phyloP scores from a whole-genome alignment of 2,797 vertebrate species.

The Percopsis omiscomaycus region DNA sequence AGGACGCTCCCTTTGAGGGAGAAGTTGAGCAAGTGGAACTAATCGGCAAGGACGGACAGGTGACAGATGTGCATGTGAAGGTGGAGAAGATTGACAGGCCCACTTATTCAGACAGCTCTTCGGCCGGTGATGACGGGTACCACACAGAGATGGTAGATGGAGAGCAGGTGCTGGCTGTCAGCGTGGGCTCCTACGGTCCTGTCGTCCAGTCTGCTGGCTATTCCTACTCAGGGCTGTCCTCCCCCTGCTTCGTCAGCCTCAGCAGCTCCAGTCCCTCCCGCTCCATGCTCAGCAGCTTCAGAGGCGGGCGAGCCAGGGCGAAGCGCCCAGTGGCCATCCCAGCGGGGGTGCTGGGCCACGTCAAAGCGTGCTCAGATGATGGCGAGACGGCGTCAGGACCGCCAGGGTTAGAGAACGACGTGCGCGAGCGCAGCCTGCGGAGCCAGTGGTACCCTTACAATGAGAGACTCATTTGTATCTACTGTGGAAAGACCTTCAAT shows the following conservation, averaged over 20 bases:
- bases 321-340: constrained; percentile 81
- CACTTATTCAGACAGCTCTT: constrained; percentile 95
- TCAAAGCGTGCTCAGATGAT: constrained; percentile 75
- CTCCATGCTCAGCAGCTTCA: constrained; percentile 91
- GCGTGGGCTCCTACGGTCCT: constrained; percentile 91
- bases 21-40: constrained; percentile 91
- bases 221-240: constrained; percentile 85
- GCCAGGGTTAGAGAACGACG: constrained; percentile 83
- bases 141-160: constrained; percentile 97
- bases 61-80: constrained; percentile 93
- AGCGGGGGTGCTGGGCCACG: constrained; percentile 61
- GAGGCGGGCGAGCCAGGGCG: constrained; percentile 87
- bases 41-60: constrained; percentile 88
- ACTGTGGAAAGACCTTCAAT: constrained; percentile 99
- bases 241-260: constrained; percentile 84
- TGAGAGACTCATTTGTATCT: constrained; percentile 95
- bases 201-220: constrained; percentile 89
- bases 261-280: constrained; percentile 91
- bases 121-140: constrained; percentile 94
- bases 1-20: constrained; percentile 90
- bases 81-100: constrained; percentile 92
- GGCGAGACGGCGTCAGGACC: constrained; percentile 74
- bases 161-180: constrained; percentile 95
- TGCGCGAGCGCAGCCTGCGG: constrained; percentile 86
- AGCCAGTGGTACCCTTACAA: constrained; percentile 96